These are phyloP conservation scores for Crotalus viridis DNA, from an alignment of 2,113 vertebrate species.

Conservation along the genomic window DNA sequence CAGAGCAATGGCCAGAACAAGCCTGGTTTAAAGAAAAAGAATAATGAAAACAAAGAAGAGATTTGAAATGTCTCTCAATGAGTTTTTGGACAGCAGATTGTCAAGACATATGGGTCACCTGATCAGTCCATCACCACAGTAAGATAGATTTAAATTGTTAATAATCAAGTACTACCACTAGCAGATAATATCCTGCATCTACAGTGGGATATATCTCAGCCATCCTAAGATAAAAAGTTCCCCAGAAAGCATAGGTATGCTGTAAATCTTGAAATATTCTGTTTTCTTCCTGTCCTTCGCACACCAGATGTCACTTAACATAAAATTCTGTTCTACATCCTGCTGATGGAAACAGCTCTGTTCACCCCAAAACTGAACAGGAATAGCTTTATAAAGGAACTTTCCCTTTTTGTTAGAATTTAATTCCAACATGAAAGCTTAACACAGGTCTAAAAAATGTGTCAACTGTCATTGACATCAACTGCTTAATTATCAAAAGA, in stretches of 20 bases:
- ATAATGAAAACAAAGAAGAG: background rate
- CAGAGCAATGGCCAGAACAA: background rate
- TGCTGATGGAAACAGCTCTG: background rate
- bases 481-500: background rate
- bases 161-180: background rate
- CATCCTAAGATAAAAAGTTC: background rate
- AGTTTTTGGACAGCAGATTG: background rate
- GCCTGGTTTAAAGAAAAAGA: background rate
- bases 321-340: background rate
- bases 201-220: background rate
- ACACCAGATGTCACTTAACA: background rate
- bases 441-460: background rate
- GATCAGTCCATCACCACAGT: background rate
- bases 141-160: background rate
- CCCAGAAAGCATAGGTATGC: background rate
- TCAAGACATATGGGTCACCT: background rate
- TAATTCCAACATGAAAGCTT: background rate
- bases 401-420: background rate
- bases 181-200: background rate
- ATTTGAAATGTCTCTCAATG: background rate
- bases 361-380: background rate
- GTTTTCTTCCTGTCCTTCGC: background rate
- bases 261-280: background rate
- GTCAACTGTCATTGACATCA: background rate
- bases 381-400: background rate